Percentiles rank a stretch among this genome's conserved stretches.
Evolutionary conservation across 2,797 vertebrate genomes (phyloP).

Genomic region (Sphenodon punctatus): DNA sequence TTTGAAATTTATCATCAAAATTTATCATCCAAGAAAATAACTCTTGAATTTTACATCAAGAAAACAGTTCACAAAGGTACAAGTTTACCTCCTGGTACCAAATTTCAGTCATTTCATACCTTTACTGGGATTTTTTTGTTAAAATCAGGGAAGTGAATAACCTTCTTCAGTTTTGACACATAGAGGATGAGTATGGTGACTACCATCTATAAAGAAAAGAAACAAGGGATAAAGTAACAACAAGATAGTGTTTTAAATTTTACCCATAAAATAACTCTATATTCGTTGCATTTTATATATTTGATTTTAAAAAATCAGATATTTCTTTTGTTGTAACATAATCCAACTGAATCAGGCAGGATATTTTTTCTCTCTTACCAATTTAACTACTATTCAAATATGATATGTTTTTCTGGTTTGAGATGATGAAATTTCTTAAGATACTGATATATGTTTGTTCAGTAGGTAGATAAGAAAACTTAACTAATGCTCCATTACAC

Average conservation of each 20-base stretch:
- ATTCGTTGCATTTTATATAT: background rate
- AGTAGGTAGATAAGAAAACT: background rate
- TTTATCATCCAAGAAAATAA: background rate
- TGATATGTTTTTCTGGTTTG: background rate
- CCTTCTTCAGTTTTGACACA: constrained; percentile 82
- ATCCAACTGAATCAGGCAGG: background rate
- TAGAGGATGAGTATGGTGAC: constrained; percentile 88
- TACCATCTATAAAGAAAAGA: constrained; percentile 83
- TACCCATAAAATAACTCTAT: background rate
- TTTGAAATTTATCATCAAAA: background rate
- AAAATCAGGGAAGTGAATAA: constrained; percentile 90
- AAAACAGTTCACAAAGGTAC: background rate
- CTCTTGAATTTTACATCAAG: background rate
- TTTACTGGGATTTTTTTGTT: constrained; percentile 84
- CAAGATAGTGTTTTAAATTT: background rate
- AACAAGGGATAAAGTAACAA: background rate
- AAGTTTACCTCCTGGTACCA: background rate
- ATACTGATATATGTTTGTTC: background rate
- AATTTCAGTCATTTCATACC: constrained; percentile 67
- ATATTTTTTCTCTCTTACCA: background rate
- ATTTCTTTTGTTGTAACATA: background rate
- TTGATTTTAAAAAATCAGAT: background rate
- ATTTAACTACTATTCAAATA: background rate
- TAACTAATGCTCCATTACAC: background rate
- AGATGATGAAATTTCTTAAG: background rate